These are phyloP conservation scores for Zeus faber DNA, from an alignment of 2,113 vertebrate genomes.

Conservation along the genomic window DNA sequence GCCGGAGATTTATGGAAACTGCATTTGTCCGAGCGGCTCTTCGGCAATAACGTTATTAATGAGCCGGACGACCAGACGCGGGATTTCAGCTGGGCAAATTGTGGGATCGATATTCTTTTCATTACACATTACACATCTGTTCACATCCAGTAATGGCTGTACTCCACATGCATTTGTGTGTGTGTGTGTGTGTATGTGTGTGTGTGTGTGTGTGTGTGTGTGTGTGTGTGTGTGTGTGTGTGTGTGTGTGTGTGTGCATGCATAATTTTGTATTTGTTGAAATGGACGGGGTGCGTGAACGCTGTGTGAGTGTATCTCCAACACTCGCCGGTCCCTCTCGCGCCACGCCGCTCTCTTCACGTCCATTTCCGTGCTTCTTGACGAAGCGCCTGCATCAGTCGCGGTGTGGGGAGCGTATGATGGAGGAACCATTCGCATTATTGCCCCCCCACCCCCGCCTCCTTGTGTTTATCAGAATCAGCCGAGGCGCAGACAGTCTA, in stretches of 20 bases:
- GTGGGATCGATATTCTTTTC: conserved; percentile 63
- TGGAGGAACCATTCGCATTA: conserved; percentile 59
- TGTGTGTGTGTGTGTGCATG: conserved; percentile 18
- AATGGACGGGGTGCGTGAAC: too few relatives aligned
- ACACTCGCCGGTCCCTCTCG: background rate
- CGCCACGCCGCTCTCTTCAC: conserved; percentile 30
- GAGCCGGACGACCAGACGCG: conserved; percentile 30
- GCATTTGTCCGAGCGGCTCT: conserved; percentile 34
- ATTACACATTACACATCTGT: too few relatives aligned
- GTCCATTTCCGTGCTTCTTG: conserved; percentile 20
- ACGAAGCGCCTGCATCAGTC: too few relatives aligned
- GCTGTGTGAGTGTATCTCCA: too few relatives aligned
- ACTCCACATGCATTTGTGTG: conserved; percentile 28
- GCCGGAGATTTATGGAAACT: conserved; percentile 45
- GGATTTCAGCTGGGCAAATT: conserved; percentile 49
- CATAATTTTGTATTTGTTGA: too few relatives aligned
- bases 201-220: conserved; percentile 17
- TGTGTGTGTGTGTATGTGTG: conserved; percentile 9
- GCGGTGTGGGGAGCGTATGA: too few relatives aligned
- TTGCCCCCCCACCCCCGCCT: conserved; percentile 13
- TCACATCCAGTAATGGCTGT: too few relatives aligned
- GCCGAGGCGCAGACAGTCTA: background rate
- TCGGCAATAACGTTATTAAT: conserved; percentile 53
- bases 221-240: conserved; percentile 7
- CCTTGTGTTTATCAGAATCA: conserved; percentile 5